Base-by-base conservation (phyloP, 2,113 vertebrate genomes). In the Apteryx mantelli region DNA sequence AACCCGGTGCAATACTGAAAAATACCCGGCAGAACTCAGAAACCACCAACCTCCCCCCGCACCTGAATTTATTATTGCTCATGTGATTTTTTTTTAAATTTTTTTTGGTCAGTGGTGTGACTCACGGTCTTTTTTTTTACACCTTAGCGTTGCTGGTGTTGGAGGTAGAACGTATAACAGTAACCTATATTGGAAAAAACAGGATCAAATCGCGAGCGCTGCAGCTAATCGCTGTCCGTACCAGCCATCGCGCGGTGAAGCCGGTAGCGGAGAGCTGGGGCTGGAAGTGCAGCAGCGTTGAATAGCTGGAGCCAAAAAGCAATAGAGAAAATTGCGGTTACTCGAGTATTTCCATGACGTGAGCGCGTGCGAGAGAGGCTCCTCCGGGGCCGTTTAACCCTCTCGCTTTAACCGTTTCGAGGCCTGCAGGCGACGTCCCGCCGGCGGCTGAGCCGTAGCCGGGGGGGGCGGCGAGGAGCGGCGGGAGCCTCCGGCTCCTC, bases 261-360 rank as follows among this genome's bases (percentile, higher is more conserved):
- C 86, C 93, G 94, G 86, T 92, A 97, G 91, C 56, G 13, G 91
- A 94, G 44, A 88, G 71, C 69, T 88, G 70, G 61, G 69, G 83
- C 69, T 94, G 81, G 77, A 64, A 89, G 88, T 9, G 60, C 19
- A 93, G 86, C 88, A 80, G n/a, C 20, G 86, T 26, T 78, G 88
- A 88, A 93, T 79, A 91, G 78, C 20, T 1, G 1, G 80, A 94
- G 96, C 90, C 93, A 93, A 84, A 90, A 94, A 91, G 97, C 94
- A 91, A 42, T 13, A 91, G 93, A 95, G 94, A 83, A 63, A 86
- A 84, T 12, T 95, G 94, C 89, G 97, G 95, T 93, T 96, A 86
- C 92, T 97, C 69, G 91, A 96, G 89, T 91, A 4, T 97, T 97
- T 98, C 96, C 97, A 97, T 98, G 97, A 98, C 89, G 97, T 38